Conservation (phyloP, 2,797 vertebrate genomes). For the Tenualosa ilisha region DNA sequence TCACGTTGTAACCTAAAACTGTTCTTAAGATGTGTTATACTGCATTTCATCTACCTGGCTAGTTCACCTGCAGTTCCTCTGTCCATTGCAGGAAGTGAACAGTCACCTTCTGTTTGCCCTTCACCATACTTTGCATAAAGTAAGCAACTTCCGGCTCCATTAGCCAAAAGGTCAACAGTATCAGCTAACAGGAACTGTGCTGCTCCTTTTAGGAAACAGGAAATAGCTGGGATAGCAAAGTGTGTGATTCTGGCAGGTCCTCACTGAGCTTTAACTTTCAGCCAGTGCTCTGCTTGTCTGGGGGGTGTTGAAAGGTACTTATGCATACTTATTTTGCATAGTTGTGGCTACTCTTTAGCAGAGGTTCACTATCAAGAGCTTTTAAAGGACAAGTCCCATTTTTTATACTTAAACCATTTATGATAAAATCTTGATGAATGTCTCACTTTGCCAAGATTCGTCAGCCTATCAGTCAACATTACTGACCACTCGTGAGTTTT, state of each 20-base stretch:
- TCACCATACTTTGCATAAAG: neutral
- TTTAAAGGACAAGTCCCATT: too few species aligned
- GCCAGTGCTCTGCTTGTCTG: neutral
- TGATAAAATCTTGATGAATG: too few species aligned
- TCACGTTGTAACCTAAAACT: neutral
- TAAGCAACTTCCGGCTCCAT: neutral
- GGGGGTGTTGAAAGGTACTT: neutral
- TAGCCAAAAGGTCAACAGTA: neutral
- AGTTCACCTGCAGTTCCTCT: neutral
- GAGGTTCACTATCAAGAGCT: too few species aligned
- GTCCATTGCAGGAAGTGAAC: neutral
- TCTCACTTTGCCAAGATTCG: too few species aligned
- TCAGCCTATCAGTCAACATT: too few species aligned
- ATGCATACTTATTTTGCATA: neutral
- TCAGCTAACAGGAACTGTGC: slow-evolving; percentile 1
- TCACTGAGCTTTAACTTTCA: neutral
- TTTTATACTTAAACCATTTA: too few species aligned
- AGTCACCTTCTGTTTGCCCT: neutral
- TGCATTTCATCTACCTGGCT: neutral
- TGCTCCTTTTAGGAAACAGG: slow-evolving; percentile 11
- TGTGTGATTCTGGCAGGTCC: neutral
- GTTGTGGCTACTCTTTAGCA: too few species aligned
- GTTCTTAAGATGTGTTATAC: neutral
- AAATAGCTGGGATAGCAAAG: slow-evolving; percentile 13
- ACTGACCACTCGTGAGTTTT: too few species aligned